Evolutionary conservation across 2,113 vertebrate species (phyloP).

Genomic region (Zosterops borbonicus): DNA sequence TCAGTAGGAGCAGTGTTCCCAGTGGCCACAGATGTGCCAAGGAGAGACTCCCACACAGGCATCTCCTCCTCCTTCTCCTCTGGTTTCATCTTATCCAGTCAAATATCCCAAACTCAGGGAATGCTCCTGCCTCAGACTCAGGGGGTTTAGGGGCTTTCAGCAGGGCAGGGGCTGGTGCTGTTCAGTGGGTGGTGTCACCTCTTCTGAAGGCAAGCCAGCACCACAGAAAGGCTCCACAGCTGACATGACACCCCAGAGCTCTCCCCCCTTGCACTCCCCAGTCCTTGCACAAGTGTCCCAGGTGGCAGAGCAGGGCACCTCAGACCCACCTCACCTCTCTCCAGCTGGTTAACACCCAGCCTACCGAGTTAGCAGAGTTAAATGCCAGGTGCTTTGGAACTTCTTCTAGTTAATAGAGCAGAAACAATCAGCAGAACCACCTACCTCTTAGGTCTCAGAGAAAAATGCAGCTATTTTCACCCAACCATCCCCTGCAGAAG

Average conservation of each 20-base stretch:
- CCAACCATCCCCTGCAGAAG: neutral
- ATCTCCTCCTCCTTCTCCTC: neutral
- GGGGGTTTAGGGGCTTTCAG: neutral
- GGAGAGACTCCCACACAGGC: neutral
- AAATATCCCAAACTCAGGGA: neutral
- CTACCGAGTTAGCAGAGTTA: neutral
- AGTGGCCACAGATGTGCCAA: neutral
- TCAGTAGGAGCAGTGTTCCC: neutral
- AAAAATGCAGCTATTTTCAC: neutral
- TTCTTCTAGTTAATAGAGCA: slow-evolving; percentile 22
- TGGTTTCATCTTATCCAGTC: neutral
- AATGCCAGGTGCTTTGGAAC: neutral
- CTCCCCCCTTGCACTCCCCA: neutral
- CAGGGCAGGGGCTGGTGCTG: neutral
- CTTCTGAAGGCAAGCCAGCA: neutral
- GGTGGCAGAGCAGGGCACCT: neutral
- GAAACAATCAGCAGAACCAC: slow-evolving; percentile 13
- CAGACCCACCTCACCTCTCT: neutral
- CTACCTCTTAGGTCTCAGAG: neutral
- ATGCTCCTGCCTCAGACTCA: neutral
- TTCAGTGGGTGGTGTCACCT: neutral
- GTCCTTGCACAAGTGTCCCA: neutral
- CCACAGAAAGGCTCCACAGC: neutral
- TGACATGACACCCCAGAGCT: neutral
- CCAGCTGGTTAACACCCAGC: neutral